Evolutionary conservation across 2,797 vertebrate species (phyloP).

Genomic region (Eospalax fontanierii): DNA sequence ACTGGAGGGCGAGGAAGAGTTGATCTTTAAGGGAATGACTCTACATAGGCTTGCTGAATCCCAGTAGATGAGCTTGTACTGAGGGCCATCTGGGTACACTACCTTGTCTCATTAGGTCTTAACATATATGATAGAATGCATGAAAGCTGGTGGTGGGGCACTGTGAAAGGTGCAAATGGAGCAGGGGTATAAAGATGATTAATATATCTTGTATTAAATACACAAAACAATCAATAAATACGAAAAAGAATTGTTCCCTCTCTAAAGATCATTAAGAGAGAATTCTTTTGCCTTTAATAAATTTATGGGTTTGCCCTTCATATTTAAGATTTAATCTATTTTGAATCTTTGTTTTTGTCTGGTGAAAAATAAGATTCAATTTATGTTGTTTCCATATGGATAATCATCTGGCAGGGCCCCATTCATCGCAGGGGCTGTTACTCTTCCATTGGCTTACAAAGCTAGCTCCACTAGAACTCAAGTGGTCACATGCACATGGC

Average conservation of each 20-base stretch:
- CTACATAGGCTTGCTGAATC: no score
- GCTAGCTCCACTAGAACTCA: not conserved
- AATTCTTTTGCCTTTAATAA: not conserved
- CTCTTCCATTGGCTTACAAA: slow-evolving; percentile 18
- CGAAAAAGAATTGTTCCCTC: not conserved
- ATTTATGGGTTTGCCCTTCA: slow-evolving; percentile 55
- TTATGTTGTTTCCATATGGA: slow-evolving; percentile 69
- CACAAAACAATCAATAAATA: no score
- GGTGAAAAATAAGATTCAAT: slow-evolving; percentile 73
- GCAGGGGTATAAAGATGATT: no score
- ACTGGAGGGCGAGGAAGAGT: no score
- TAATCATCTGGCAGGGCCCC: slow-evolving; percentile 8
- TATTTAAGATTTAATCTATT: slow-evolving; percentile 59
- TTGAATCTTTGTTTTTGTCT: slow-evolving; percentile 28
- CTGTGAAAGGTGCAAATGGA: no score
- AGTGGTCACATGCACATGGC: not conserved
- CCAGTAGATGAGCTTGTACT: no score
- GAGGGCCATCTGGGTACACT: no score
- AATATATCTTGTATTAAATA: no score
- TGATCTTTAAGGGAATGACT: no score
- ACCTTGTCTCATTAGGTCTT: no score
- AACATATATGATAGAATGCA: no score
- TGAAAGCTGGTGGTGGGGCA: no score
- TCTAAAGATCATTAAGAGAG: not conserved
- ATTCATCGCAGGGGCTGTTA: slow-evolving; percentile 22